phyloP scores from a whole-genome alignment of 2,797 vertebrate species.

The Danio kyathit region DNA sequence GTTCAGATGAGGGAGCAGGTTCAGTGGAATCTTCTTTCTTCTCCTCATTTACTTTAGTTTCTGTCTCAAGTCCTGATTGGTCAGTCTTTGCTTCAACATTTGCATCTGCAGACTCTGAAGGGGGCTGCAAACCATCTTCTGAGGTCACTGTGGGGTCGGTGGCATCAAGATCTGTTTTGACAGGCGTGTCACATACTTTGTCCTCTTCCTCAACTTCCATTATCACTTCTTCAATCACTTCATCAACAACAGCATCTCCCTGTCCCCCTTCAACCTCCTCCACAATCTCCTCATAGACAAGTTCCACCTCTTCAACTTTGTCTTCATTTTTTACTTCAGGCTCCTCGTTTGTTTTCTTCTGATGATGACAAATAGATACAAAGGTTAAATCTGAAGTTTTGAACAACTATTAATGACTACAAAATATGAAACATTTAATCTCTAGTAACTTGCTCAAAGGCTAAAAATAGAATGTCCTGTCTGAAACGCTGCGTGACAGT shows the following conservation, averaged over 20 bases:
- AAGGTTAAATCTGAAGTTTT: constrained; percentile 28
- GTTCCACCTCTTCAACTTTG: constrained; percentile 60
- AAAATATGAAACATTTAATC: constrained; percentile 33
- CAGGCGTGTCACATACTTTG: constrained; percentile 34
- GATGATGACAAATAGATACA: constrained; percentile 52
- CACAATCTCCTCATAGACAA: constrained; percentile 71
- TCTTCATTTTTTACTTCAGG: constrained; percentile 70
- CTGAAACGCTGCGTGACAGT: constrained; percentile 7
- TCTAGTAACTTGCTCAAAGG: constrained; percentile 27
- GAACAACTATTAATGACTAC: constrained; percentile 13
- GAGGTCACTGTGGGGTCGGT: not conserved
- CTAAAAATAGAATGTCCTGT: constrained; percentile 32
- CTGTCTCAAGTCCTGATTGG: constrained; percentile 25
- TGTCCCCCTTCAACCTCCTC: constrained; percentile 67
- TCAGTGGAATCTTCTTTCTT: constrained; percentile 49
- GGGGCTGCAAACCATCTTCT: constrained; percentile 27
- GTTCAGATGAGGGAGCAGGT: not conserved
- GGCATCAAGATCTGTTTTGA: constrained; percentile 45
- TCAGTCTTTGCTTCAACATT: constrained; percentile 47
- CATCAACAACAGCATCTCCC: constrained; percentile 71
- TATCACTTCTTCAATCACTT: constrained; percentile 75
- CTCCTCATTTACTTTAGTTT: constrained; percentile 38
- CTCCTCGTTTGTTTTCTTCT: constrained; percentile 73
- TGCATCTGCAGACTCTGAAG: constrained; percentile 40
- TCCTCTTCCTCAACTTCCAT: constrained; percentile 62